These are phyloP conservation scores for Sabellastarte sp. DNA, from an alignment of 2,888 invertebrate genomes.

Conservation along the genomic window DNA sequence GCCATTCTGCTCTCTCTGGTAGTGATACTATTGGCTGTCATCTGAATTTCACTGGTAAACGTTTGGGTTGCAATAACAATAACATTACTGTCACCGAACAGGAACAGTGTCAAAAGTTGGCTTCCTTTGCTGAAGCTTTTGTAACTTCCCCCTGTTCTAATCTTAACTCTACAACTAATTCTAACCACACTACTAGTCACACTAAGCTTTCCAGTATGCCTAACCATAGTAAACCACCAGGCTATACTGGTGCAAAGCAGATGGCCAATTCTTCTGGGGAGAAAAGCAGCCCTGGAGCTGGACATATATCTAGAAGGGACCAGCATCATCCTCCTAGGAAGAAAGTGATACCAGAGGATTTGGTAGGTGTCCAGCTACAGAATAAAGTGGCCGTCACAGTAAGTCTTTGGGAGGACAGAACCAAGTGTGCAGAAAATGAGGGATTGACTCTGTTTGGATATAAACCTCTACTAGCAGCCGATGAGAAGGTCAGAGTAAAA, in stretches of 20 bases:
- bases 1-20: not conserved
- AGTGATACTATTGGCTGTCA: not conserved
- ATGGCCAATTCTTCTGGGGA: too few relatives aligned
- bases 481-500: too few relatives aligned
- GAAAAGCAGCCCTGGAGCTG: not conserved
- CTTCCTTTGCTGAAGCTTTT: not conserved
- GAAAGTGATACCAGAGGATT: not conserved
- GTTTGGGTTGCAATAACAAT: too few relatives aligned
- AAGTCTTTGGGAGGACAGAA: not conserved
- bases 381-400: slow-evolving; percentile 6
- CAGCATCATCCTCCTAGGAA: not conserved
- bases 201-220: slow-evolving; percentile 20
- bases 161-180: not conserved
- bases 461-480: too few relatives aligned
- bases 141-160: not conserved
- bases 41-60: too few relatives aligned
- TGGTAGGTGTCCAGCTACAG: not conserved
- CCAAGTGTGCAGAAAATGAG: too few relatives aligned
- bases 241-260: slow-evolving; percentile 12
- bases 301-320: not conserved
- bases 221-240: slow-evolving; percentile 12
- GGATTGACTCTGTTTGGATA: too few relatives aligned
- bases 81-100: too few relatives aligned
- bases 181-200: slow-evolving; percentile 2
- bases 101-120: too few relatives aligned